Evolutionary conservation across 2,888 invertebrate species (phyloP), one percentile per base, ranked within the genome.

Genomic region (Boloria euphrosyne): DNA sequence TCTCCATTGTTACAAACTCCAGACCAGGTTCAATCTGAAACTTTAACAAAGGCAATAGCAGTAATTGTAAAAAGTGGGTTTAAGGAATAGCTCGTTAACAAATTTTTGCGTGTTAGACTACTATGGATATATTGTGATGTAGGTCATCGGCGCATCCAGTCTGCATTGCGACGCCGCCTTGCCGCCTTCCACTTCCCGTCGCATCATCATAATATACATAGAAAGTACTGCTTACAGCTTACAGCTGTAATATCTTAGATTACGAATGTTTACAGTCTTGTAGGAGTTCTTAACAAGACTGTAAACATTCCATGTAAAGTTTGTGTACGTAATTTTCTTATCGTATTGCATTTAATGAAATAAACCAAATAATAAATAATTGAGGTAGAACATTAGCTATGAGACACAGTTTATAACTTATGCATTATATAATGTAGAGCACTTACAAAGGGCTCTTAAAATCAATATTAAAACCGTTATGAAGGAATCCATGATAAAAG

Each of bases 61-160:
- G 18, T 13, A 22, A 50, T 13, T 50, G 22, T 54, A 31, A 27
- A 47, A 53, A 53, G 46, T 62, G 17, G 60, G 49, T 43, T 54
- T 38, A 49, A 53, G 16, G 44, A 46, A 67, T 50, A 54, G 50
- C 53, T 53, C 52, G 43, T 50, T 65, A 65, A 50, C 50, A 43
- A 43, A 49, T 44, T 59, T 62, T 52, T 58, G 52, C 51, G 65
- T 59, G 68, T 62, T 66, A 27, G 17, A 69, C 54, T 68, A 60
- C 63, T 63, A 65, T 54, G 67, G 10, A 57, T 57, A 57, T 74
- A 77, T 79, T 82, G 81, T 80, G 70, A 71, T 88, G 77, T 89
- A 88, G 89, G 89, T 88, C 89, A 88, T 84, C 80, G 76, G 78
- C 75, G 86, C 83, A 84, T 75, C 75, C 70, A 73, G 76, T 80